These are phyloP conservation scores for Eumacrocentrus americanus DNA, from an alignment of 2,888 invertebrate genomes.

Conservation along the genomic window DNA sequence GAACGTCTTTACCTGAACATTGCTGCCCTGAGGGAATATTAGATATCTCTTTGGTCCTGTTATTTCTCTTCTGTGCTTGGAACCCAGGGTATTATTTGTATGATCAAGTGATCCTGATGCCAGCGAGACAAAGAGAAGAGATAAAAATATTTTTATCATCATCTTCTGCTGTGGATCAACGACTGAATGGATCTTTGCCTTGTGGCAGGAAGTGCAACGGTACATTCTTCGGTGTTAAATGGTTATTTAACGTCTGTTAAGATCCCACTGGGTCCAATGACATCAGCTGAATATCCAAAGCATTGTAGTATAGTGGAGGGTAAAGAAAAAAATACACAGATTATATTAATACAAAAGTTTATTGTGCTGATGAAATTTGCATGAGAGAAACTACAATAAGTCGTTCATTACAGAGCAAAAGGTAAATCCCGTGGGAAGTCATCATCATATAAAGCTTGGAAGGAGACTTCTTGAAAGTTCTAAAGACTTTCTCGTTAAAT, in stretches of 20 bases:
- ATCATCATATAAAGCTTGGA: not conserved
- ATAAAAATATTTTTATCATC: slow-evolving; percentile 3
- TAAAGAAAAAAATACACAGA: no score
- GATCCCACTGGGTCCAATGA: not conserved
- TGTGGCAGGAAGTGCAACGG: slow-evolving; percentile 8
- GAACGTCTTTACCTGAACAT: slow-evolving; percentile 63
- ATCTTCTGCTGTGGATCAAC: not conserved
- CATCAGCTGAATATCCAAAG: no score
- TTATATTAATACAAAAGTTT: no score
- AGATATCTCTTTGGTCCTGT: slow-evolving; percentile 63
- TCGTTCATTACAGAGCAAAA: no score
- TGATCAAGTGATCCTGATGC: slow-evolving; percentile 2
- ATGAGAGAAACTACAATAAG: no score
- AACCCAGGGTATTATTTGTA: slow-evolving; percentile 1
- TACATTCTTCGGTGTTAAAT: slow-evolving; percentile 9
- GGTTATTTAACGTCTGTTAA: slow-evolving; percentile 20
- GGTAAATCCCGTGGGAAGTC: not conserved
- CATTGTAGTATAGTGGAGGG: no score
- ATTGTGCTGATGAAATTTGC: no score
- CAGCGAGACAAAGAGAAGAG: not conserved
- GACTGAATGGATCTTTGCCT: not conserved
- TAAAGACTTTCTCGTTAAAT: not conserved
- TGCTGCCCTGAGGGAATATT: slow-evolving; percentile 69
- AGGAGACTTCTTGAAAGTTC: slow-evolving; percentile 14
- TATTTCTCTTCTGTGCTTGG: slow-evolving; percentile 3